A percentile compares a stretch with the other conserved stretches of the same genome.
Evolutionary conservation across 2,888 invertebrate genomes (phyloP).

Genomic region (Watsonalla binaria): DNA sequence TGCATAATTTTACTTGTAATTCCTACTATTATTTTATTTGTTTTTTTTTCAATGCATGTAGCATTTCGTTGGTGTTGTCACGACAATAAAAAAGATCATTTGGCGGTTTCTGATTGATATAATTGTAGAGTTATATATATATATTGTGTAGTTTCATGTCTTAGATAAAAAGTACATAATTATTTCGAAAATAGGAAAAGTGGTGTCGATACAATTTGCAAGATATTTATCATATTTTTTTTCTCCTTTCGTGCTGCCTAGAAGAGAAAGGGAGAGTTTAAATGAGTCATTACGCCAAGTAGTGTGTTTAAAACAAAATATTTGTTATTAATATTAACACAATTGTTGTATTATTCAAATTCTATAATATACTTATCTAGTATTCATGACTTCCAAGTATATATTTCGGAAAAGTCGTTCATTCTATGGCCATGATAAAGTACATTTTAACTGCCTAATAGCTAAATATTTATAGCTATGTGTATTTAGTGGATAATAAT

Average conservation of each 20-base stretch:
- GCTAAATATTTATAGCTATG: constrained; percentile 59
- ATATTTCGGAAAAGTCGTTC: constrained; percentile 25
- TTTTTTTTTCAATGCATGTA: too few relatives aligned
- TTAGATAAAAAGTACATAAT: too few relatives aligned
- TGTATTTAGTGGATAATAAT: constrained; percentile 52
- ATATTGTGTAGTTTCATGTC: neutral
- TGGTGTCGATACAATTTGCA: constrained; percentile 24
- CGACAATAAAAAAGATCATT: neutral
- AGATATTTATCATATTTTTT: constrained; percentile 35
- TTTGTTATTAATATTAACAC: constrained; percentile 48
- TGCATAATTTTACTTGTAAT: too few relatives aligned
- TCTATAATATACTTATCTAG: constrained; percentile 51
- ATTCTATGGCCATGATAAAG: constrained; percentile 71
- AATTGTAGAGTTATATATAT: neutral
- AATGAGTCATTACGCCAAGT: constrained; percentile 57
- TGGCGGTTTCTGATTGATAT: neutral
- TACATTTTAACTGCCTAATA: constrained; percentile 39
- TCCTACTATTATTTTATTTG: too few relatives aligned
- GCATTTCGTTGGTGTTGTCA: too few relatives aligned
- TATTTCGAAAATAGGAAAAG: constrained; percentile 14
- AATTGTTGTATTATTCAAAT: constrained; percentile 64
- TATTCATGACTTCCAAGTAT: constrained; percentile 25
- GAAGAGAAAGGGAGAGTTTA: constrained; percentile 73
- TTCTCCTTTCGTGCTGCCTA: constrained; percentile 73
- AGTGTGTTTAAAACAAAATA: constrained; percentile 37